phyloP scores from a whole-genome alignment of 2,113 vertebrate genomes.

The Gorsachius goisagi region DNA sequence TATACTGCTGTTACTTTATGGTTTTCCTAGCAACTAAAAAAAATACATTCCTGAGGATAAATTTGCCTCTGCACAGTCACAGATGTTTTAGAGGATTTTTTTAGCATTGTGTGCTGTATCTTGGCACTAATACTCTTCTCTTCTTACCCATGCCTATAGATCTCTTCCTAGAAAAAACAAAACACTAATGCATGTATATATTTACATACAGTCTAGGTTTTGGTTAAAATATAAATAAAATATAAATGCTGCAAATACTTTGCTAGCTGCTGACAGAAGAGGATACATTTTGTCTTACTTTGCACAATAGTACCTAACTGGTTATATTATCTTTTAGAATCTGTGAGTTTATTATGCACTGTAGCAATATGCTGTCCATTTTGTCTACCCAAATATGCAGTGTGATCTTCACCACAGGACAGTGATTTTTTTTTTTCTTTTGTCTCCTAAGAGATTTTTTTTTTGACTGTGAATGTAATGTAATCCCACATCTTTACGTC shows the following conservation, averaged over 20 bases:
- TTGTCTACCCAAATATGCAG: background rate
- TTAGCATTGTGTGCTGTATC: background rate
- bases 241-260: background rate
- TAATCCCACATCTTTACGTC: background rate
- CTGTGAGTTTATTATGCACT: background rate
- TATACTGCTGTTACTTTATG: background rate
- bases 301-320: background rate
- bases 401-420: background rate
- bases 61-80: background rate
- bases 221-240: background rate
- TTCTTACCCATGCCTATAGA: background rate
- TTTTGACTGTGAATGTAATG: background rate
- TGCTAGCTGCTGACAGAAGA: background rate
- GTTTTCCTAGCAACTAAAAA: background rate
- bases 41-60: background rate
- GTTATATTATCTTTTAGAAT: background rate
- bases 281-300: background rate
- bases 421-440: background rate
- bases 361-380: background rate
- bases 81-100: background rate
- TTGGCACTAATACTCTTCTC: background rate
- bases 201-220: background rate
- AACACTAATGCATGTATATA: fast-evolving
- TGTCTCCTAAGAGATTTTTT: background rate
- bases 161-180: background rate